These are phyloP conservation scores for Cranoglanis bouderius DNA, from an alignment of 2,113 vertebrate genomes.

Conservation along the genomic window DNA sequence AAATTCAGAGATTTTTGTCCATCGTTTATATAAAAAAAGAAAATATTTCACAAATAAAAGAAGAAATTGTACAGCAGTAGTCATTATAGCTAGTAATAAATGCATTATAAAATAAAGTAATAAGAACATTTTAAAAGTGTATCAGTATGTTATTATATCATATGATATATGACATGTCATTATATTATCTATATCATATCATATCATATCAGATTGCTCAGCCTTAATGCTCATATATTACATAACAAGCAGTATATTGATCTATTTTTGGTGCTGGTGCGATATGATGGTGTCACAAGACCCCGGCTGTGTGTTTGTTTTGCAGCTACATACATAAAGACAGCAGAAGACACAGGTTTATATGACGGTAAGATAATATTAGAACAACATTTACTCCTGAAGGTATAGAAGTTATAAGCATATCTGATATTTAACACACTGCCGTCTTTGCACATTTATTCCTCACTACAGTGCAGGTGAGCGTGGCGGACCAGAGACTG, in stretches of 20 bases:
- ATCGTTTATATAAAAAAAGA: too few species aligned
- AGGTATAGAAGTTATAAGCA: not conserved
- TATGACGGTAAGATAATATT: constrained; percentile 72
- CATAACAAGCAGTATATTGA: not conserved
- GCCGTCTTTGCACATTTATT: not conserved
- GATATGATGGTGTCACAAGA: not conserved
- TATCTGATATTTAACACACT: not conserved
- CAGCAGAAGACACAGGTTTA: constrained; percentile 74
- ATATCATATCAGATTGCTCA: too few species aligned
- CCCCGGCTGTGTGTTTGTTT: constrained; percentile 9
- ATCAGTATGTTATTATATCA: not conserved
- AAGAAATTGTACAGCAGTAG: too few species aligned
- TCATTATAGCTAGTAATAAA: too few species aligned
- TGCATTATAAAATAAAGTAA: not conserved
- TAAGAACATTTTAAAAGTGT: not conserved
- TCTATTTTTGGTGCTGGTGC: not conserved
- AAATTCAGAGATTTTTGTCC: too few species aligned
- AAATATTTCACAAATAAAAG: too few species aligned
- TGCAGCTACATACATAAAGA: constrained; percentile 71
- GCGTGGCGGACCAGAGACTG: constrained; percentile 77
- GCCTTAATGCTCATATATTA: too few species aligned
- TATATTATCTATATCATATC: too few species aligned
- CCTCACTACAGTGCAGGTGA: constrained; percentile 80
- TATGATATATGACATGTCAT: not conserved
- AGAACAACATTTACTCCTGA: not conserved